Percentiles rank a stretch among this genome's conserved stretches.
Evolutionary conservation across 2,797 vertebrate species (phyloP).

Genomic region (Syngnathus acus): DNA sequence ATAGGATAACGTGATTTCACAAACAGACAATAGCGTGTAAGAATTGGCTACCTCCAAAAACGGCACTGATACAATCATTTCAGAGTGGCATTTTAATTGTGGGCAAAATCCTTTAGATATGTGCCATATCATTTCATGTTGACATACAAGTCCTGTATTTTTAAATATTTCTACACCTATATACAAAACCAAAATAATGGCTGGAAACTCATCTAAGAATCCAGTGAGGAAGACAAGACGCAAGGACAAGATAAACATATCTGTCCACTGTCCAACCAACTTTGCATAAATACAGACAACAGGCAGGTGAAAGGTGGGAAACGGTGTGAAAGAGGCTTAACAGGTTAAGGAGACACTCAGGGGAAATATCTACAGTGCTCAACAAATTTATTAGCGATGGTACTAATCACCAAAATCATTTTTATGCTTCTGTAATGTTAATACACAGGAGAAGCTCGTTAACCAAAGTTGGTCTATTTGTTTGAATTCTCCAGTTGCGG

Average conservation of each 20-base stretch:
- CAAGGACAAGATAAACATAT: not conserved
- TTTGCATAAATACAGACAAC: not conserved
- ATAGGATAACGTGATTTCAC: not conserved
- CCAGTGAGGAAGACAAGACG: not conserved
- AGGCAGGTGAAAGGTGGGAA: not conserved
- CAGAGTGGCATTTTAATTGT: constrained; percentile 2
- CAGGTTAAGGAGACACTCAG: not conserved
- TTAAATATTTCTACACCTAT: not conserved
- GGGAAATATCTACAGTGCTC: not conserved
- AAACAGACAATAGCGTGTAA: not conserved
- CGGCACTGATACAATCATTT: not conserved
- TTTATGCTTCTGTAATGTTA: not conserved
- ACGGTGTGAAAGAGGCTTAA: no score
- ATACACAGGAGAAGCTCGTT: not conserved
- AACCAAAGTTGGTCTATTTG: not conserved
- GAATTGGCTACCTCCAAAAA: not conserved
- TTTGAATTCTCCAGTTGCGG: not conserved
- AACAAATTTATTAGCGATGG: not conserved
- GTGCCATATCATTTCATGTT: constrained; percentile 2
- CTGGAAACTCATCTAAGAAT: not conserved
- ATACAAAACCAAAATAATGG: not conserved
- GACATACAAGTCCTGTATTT: not conserved
- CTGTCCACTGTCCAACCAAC: not conserved
- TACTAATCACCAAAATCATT: not conserved
- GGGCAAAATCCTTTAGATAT: not conserved